Percentiles rank a stretch among this genome's conserved stretches.
These are phyloP conservation scores for Percopsis omiscomaycus DNA, from an alignment of 2,797 vertebrate species.

Conservation along the genomic window DNA sequence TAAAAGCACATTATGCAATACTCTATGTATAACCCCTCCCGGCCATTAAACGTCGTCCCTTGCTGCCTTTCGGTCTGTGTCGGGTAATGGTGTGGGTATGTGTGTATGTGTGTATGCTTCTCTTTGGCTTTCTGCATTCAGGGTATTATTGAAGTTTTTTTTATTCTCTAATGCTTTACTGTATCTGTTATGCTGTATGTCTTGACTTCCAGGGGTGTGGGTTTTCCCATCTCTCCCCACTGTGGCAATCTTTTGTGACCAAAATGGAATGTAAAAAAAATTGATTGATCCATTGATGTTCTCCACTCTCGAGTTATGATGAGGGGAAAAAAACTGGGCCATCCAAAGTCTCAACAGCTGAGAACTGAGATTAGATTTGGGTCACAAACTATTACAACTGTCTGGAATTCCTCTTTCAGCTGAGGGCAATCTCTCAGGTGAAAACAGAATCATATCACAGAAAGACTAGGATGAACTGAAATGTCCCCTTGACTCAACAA, in stretches of 20 bases:
- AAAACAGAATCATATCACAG: conserved; percentile 39
- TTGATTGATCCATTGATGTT: too few relatives aligned
- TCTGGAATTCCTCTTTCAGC: too few relatives aligned
- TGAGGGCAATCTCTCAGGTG: conserved; percentile 15
- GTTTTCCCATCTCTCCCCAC: background rate
- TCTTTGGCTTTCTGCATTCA: background rate
- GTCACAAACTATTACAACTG: too few relatives aligned
- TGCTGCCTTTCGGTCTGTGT: conserved; percentile 40
- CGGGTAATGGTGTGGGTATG: conserved; percentile 2
- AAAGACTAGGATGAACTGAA: conserved; percentile 32
- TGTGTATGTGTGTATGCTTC: background rate
- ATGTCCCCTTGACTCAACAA: background rate
- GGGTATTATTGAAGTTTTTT: too few relatives aligned
- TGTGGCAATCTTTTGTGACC: too few relatives aligned
- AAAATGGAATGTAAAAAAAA: too few relatives aligned
- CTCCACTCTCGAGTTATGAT: too few relatives aligned
- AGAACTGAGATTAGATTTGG: too few relatives aligned
- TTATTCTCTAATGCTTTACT: background rate
- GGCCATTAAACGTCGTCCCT: conserved; percentile 60
- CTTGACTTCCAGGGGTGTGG: background rate
- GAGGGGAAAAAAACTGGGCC: too few relatives aligned
- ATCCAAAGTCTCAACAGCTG: too few relatives aligned
- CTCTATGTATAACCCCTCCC: conserved; percentile 74
- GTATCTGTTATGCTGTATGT: background rate
- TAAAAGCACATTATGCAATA: conserved; percentile 81